Conservation (phyloP, 2,113 vertebrate genomes). For the Phrynocephalus versicolor region DNA sequence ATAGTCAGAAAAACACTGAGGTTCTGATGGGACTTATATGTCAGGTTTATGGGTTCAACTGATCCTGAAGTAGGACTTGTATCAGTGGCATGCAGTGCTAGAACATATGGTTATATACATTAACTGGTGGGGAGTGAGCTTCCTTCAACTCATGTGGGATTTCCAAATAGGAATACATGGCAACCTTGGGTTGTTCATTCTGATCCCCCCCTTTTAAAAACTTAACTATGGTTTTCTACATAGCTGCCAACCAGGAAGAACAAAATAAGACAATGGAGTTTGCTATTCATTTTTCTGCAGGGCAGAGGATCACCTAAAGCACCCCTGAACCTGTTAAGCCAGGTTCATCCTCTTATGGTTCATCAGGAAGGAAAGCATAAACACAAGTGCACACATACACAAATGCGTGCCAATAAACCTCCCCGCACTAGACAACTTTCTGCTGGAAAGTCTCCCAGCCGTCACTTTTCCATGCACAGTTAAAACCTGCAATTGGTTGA, state of each 20-base stretch:
- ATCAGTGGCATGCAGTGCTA: no score
- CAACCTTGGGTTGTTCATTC: constrained; percentile 20
- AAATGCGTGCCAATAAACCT: constrained; percentile 52
- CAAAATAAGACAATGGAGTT: constrained; percentile 58
- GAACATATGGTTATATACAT: neutral
- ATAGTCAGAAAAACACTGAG: neutral
- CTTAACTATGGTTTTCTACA: neutral
- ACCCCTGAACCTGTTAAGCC: constrained; percentile 62
- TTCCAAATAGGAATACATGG: neutral
- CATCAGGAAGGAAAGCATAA: constrained; percentile 55
- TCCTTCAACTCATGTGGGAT: no score
- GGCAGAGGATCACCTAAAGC: constrained; percentile 62
- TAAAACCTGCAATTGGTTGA: constrained; percentile 27
- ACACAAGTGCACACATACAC: constrained; percentile 41
- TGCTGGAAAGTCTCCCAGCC: constrained; percentile 46
- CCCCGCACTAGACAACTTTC: constrained; percentile 47
- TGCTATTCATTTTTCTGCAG: constrained; percentile 62
- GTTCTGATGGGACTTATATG: neutral
- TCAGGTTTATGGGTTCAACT: no score
- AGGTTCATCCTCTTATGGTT: constrained; percentile 67
- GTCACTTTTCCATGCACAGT: constrained; percentile 42
- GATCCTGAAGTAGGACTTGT: no score
- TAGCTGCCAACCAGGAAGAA: constrained; percentile 59
- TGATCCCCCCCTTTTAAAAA: constrained; percentile 56
- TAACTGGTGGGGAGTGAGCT: no score